Percentiles rank a stretch among this genome's conserved stretches.
Evolutionary conservation across 2,888 invertebrate species (phyloP).

Genomic region (Odiellus spinosus): DNA sequence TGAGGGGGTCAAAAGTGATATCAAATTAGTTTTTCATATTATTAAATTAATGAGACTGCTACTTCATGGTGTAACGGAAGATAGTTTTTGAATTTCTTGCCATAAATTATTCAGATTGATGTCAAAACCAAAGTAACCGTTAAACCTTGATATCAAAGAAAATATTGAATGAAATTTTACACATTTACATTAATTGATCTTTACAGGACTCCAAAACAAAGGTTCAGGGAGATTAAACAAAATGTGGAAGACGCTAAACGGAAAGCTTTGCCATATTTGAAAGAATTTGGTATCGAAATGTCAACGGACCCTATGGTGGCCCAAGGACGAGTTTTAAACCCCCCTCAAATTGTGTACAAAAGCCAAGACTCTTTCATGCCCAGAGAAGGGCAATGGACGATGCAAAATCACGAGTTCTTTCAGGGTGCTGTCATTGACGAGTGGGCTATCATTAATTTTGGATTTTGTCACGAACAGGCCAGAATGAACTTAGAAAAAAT

Average conservation of each 20-base stretch:
- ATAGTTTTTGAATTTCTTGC: no score
- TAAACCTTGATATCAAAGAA: no score
- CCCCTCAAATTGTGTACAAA: conserved; percentile 14
- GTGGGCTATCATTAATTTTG: conserved; percentile 10
- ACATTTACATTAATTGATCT: no score
- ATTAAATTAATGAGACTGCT: no score
- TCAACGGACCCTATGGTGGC: neutral
- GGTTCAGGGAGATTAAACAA: neutral
- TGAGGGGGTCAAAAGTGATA: no score
- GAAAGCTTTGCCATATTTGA: neutral
- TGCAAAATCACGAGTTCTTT: neutral
- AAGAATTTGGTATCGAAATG: neutral
- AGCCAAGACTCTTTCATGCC: conserved; percentile 7
- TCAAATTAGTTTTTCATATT: no score
- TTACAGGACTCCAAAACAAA: neutral
- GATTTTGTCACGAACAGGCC: neutral
- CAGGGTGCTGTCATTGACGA: neutral
- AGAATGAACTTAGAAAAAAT: no score
- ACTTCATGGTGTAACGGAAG: no score
- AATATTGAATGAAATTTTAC: no score
- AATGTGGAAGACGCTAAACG: neutral
- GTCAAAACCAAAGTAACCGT: no score
- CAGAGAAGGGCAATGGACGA: neutral
- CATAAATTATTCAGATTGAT: no score
- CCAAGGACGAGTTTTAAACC: conserved; percentile 12